These are phyloP conservation scores for Bradypodion pumilum DNA, from an alignment of 2,797 vertebrate genomes.

Conservation along the genomic window DNA sequence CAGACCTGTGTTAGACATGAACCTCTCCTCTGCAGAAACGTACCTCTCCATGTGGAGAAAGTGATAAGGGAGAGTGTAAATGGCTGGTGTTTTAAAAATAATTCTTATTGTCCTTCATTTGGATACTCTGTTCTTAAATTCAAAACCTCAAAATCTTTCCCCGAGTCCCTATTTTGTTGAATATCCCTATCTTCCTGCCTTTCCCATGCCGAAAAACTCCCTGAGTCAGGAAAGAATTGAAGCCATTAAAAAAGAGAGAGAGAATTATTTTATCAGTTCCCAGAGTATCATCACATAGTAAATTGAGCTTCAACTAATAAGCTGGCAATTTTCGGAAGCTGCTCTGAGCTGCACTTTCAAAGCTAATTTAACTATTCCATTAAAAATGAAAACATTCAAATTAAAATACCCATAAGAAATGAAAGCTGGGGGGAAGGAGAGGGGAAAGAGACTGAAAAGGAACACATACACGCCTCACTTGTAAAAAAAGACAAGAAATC, in stretches of 20 bases:
- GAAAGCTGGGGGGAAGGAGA: slow-evolving; percentile 32
- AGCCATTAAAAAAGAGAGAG: slow-evolving; percentile 44
- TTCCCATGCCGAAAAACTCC: slow-evolving; percentile 15
- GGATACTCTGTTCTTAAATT: slow-evolving; percentile 13
- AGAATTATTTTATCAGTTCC: slow-evolving; percentile 60
- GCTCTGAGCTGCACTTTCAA: slow-evolving; percentile 59
- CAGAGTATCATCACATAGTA: slow-evolving; percentile 61
- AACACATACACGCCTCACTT: slow-evolving; percentile 4
- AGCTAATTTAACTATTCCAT: slow-evolving; percentile 73
- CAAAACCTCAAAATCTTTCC: neutral
- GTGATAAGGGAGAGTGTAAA: no score
- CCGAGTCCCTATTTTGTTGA: slow-evolving; percentile 17
- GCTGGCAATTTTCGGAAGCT: slow-evolving; percentile 64
- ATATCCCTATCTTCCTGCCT: slow-evolving; percentile 37
- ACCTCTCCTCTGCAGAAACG: no score
- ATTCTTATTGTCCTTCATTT: neutral
- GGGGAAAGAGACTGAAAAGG: neutral
- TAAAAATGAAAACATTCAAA: slow-evolving; percentile 76
- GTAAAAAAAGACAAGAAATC: slow-evolving; percentile 61
- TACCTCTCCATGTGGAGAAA: no score
- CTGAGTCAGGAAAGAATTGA: slow-evolving; percentile 55
- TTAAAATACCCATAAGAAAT: slow-evolving; percentile 73
- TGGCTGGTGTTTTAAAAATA: no score
- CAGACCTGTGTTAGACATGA: no score
- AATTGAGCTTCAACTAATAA: slow-evolving; percentile 71